Evolutionary conservation across 2,888 invertebrate species (phyloP), one percentile per base, ranked within the genome.

Genomic region (Galerucella pusilla): DNA sequence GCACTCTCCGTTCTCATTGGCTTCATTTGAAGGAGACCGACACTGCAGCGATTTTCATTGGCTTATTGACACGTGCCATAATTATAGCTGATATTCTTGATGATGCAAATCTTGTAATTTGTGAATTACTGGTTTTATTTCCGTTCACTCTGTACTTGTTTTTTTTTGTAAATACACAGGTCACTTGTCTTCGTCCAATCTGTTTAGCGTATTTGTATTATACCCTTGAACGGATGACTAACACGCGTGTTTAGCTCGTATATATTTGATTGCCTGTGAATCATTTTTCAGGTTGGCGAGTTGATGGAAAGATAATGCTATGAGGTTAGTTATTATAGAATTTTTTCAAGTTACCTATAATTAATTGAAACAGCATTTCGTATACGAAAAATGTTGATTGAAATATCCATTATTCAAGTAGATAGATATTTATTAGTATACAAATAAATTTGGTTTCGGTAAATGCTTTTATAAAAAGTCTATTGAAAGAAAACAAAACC

Each of bases 141-240:
- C 1, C 35, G 35, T 9, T 7, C 35, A 42, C 35, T 42, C 35
- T 42, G 35, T 42, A 42, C 35, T 42, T 42, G 35, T 5, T 6
- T 42, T 49, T 49, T 49, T 49, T 49, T 14, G 14, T 49, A 49
- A 49, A 54, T 54, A 54, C 14, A 54, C 54, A 54, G 54, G 57
- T 57, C 49, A 14, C 49, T 49, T 49, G 49, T 49, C 49, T 49
- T 49, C 49, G 49, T 49, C 49, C 20, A 57, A 57, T 67, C 54
- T 67, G 66, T 20, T 49, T 68, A 59, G 46, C 49, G 60, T 68
- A 60, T 61, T 60, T 59, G 59, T 42, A 57, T 49, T 45, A 46
- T 49, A 69, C 69, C 69, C 69, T 69, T 61, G 69, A 61, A 61
- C 7, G 61, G n/a, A 70, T 70, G 70, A 70, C 70, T 70, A 70